Percentiles rank a stretch among this genome's conserved stretches.
These are phyloP conservation scores for Choloepus hoffmanni DNA, from an alignment of 2,113 vertebrate genomes.

Conservation along the genomic window DNA sequence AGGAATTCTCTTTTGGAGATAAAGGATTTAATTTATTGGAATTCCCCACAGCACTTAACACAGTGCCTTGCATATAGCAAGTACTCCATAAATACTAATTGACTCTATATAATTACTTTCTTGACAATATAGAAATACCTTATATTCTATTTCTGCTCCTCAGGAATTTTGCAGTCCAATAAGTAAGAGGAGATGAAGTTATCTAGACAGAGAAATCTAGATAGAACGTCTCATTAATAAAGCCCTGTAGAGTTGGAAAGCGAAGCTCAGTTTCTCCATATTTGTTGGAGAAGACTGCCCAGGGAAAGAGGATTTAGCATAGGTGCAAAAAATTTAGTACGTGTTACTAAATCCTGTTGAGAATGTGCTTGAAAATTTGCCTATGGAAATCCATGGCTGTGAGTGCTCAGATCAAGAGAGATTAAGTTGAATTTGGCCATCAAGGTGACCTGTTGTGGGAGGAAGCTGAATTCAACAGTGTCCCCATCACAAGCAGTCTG, in stretches of 20 bases:
- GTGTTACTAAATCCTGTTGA: neutral
- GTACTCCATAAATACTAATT: neutral
- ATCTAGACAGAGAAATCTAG: neutral
- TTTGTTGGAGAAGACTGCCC: neutral
- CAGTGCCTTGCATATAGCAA: neutral
- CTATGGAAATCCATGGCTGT: neutral
- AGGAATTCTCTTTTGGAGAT: neutral
- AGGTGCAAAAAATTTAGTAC: neutral
- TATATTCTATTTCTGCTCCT: neutral
- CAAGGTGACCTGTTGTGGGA: neutral
- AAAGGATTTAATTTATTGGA: conserved; percentile 30
- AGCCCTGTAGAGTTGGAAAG: neutral
- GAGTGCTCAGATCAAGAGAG: neutral
- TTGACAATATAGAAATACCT: neutral
- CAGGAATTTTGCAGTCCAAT: neutral
- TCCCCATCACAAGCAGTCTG: neutral
- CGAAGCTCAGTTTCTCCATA: neutral
- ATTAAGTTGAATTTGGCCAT: conserved; percentile 51
- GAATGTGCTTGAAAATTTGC: neutral
- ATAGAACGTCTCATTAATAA: neutral
- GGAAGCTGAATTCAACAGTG: neutral
- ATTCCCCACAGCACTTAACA: neutral
- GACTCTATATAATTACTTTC: neutral
- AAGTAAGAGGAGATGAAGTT: neutral
- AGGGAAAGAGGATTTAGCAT: neutral